Percentiles rank a stretch among this genome's conserved stretches.
These are phyloP conservation scores for Alligator sinensis DNA, from an alignment of 2,113 vertebrate species.

Conservation along the genomic window DNA sequence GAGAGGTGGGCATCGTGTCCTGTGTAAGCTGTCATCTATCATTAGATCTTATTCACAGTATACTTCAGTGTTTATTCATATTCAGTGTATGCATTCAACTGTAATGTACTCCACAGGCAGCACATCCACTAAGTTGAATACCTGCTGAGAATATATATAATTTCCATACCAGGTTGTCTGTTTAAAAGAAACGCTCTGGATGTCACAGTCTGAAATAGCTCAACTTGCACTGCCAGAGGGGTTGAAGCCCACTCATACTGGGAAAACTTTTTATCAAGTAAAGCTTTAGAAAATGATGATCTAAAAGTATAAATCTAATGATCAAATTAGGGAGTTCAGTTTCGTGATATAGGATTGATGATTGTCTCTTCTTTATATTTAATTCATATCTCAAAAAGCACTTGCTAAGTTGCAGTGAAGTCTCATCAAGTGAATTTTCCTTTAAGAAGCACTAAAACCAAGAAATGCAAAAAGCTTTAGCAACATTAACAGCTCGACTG, in stretches of 20 bases:
- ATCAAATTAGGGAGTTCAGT: background rate
- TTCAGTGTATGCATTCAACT: too few species aligned
- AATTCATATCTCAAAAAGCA: background rate
- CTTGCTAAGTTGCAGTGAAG: background rate
- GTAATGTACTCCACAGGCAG: too few species aligned
- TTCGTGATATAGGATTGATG: background rate
- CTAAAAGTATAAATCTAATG: background rate
- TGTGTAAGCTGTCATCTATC: too few species aligned
- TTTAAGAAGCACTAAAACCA: slow-evolving; percentile 3
- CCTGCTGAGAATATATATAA: background rate
- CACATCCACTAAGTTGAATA: too few species aligned
- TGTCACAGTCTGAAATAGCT: background rate
- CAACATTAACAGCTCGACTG: background rate
- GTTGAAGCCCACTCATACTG: background rate
- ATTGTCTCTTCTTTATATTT: background rate
- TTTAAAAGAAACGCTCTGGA: background rate
- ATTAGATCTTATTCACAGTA: too few species aligned
- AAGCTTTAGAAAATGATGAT: background rate
- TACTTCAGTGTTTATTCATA: too few species aligned
- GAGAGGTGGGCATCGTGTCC: too few species aligned
- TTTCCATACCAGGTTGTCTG: background rate
- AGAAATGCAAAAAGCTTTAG: background rate
- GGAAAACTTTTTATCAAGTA: too few species aligned
- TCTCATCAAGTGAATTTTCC: slow-evolving; percentile 15
- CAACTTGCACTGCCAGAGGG: background rate